phyloP scores from a whole-genome alignment of 2,113 vertebrate species.

The Cygnus buccinator region DNA sequence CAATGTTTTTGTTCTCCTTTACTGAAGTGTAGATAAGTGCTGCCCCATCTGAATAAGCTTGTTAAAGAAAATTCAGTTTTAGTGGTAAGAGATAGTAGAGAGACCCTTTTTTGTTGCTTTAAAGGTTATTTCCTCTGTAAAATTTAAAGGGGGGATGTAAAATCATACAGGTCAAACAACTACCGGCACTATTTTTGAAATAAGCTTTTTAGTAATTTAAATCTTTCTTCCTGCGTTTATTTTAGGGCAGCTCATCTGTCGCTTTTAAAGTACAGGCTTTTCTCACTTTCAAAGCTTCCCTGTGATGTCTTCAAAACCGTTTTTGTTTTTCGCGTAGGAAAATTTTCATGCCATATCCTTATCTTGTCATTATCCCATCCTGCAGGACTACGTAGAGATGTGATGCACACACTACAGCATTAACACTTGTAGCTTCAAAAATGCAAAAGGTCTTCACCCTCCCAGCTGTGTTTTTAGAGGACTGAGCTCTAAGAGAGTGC shows the following conservation, averaged over 20 bases:
- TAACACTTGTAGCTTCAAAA: not conserved
- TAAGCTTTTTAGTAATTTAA: not conserved
- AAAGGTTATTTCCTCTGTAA: not conserved
- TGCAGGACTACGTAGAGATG: not conserved
- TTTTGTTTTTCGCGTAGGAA: not conserved
- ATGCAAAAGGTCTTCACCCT: not conserved
- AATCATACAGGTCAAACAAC: not conserved
- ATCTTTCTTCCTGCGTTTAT: not conserved
- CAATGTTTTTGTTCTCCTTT: slow-evolving; percentile 98
- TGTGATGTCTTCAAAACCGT: not conserved
- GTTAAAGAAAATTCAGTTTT: slow-evolving; percentile 82
- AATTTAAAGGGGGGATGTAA: not conserved
- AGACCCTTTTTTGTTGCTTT: not conserved
- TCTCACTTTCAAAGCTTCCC: not conserved
- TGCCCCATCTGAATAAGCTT: slow-evolving; percentile 86
- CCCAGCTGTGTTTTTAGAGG: not conserved
- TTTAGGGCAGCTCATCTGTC: not conserved
- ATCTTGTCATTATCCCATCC: not conserved
- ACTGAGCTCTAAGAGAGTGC: not conserved
- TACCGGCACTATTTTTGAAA: not conserved
- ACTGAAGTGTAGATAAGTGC: slow-evolving; percentile 98
- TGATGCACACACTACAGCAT: not conserved
- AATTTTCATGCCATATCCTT: not conserved
- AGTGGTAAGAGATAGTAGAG: not conserved
- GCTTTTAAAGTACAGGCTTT: not conserved